A percentile compares a stretch with the other conserved stretches of the same genome.
Evolutionary conservation across 2,888 invertebrate species (phyloP).

Genomic region (Eupsilia transversa): DNA sequence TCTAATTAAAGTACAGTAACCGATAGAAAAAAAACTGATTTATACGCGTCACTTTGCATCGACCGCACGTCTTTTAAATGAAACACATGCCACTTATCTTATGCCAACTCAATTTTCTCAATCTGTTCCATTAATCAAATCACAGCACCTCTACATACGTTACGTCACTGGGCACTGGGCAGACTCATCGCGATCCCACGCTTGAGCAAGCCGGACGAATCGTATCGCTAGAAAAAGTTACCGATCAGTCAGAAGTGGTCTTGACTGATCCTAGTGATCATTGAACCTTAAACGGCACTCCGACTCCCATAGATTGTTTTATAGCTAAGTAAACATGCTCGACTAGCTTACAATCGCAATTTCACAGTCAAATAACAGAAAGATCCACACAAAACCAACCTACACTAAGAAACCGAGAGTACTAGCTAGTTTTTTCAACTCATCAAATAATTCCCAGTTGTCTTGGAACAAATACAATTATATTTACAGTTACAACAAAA

Average conservation of each 20-base stretch:
- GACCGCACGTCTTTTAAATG: constrained; percentile 75
- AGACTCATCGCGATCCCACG: constrained; percentile 80
- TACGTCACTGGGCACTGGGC: constrained; percentile 73
- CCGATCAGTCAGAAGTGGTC: constrained; percentile 73
- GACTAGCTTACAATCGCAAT: constrained; percentile 76
- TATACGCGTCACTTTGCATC: constrained; percentile 75
- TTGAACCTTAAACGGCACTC: constrained; percentile 79
- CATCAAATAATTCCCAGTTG: constrained; percentile 56
- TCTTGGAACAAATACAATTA: constrained; percentile 62
- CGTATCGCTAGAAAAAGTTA: constrained; percentile 78
- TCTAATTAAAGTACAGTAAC: constrained; percentile 78
- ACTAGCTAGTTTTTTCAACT: constrained; percentile 61
- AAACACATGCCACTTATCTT: constrained; percentile 79
- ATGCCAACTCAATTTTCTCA: constrained; percentile 82
- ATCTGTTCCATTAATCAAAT: constrained; percentile 87
- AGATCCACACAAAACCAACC: constrained; percentile 66
- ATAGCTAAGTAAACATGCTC: constrained; percentile 73
- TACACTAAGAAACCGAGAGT: constrained; percentile 69
- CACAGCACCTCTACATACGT: constrained; percentile 72
- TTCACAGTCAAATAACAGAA: constrained; percentile 78
- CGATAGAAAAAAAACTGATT: constrained; percentile 74
- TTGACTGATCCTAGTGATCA: constrained; percentile 77
- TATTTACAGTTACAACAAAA: constrained; percentile 61
- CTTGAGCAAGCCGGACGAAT: constrained; percentile 73
- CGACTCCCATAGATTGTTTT: constrained; percentile 73